phyloP scores from a whole-genome alignment of 2,888 invertebrate genomes.

The Aelia acuminata region DNA sequence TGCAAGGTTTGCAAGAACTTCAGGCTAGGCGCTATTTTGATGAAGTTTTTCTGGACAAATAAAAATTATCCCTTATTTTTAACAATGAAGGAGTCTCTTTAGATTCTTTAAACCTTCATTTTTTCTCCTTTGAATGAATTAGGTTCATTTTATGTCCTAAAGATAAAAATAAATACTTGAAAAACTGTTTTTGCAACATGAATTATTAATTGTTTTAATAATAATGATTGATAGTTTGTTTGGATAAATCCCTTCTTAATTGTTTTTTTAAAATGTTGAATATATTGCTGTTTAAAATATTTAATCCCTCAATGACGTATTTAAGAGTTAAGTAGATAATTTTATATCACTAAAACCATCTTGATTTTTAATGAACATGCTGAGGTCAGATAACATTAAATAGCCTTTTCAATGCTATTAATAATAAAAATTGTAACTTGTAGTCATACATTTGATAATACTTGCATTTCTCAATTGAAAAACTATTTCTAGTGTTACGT shows the following conservation, averaged over 20 bases:
- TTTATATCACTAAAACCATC: not conserved
- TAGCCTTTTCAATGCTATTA: not conserved
- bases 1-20: not conserved
- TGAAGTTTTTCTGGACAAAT: not conserved
- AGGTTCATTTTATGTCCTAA: not conserved
- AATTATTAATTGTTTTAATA: constrained; percentile 1
- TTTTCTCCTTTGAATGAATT: not conserved
- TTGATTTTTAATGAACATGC: not conserved
- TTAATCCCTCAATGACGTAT: not conserved
- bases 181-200: not conserved
- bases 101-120: not conserved
- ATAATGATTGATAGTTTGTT: not conserved
- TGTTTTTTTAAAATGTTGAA: not conserved
- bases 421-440: constrained; percentile 1
- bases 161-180: not conserved
- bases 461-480: not conserved
- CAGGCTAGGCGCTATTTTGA: not conserved
- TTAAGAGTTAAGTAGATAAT: not conserved
- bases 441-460: not conserved
- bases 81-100: too few species aligned
- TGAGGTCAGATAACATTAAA: not conserved
- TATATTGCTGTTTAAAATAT: not conserved
- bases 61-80: not conserved
- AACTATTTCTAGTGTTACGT: not conserved
- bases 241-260: not conserved